Conservation (phyloP, 2,797 vertebrate species). For the Ceyx erithaca region DNA sequence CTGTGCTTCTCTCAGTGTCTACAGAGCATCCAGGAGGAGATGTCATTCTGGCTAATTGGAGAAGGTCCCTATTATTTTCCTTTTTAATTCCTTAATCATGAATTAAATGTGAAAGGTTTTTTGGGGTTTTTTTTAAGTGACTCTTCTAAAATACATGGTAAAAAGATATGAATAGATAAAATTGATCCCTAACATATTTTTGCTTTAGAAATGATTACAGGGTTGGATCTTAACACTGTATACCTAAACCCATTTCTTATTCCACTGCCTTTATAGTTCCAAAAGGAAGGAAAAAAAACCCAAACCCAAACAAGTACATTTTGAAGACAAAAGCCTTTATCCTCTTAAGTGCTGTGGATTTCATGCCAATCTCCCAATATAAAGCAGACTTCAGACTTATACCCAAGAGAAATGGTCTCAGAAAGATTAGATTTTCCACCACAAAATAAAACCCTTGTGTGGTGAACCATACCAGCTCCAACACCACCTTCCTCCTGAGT, state of each 20-base stretch:
- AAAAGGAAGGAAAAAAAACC: neutral
- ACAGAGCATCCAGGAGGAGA: neutral
- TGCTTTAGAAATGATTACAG: conserved; percentile 39
- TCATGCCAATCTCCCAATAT: conserved; percentile 58
- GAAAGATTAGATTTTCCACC: conserved; percentile 53
- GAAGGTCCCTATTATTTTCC: neutral
- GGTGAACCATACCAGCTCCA: neutral
- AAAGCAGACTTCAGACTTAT: conserved; percentile 52
- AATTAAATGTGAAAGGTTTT: neutral
- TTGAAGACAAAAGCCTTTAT: conserved; percentile 66
- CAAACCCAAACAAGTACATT: neutral
- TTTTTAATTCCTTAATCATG: neutral
- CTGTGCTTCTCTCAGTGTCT: neutral
- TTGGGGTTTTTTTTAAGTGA: neutral
- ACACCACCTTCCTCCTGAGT: neutral
- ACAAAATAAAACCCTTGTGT: conserved; percentile 24
- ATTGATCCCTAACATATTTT: conserved; percentile 20
- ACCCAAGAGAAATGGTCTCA: conserved; percentile 18
- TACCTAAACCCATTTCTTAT: conserved; percentile 31
- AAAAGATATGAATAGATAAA: conserved; percentile 4
- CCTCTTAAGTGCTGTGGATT: conserved; percentile 46
- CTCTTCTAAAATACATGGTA: neutral
- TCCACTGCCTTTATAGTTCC: conserved; percentile 12
- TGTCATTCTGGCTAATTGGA: neutral
- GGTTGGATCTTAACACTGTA: conserved; percentile 4